These are phyloP conservation scores for Rhynchopsitta pachyrhyncha DNA, from an alignment of 2,113 vertebrate genomes.

Conservation along the genomic window DNA sequence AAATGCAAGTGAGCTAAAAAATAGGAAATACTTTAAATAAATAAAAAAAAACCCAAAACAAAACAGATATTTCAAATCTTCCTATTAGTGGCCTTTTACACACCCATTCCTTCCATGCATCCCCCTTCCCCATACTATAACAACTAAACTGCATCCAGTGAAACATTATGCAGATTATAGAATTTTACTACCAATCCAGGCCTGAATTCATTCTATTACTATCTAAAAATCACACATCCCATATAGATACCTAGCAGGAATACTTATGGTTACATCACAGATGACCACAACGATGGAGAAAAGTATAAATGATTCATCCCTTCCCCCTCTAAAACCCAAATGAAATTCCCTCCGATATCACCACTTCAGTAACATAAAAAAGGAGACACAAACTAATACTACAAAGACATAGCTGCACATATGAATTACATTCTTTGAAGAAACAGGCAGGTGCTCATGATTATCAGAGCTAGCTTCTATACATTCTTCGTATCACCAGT, in stretches of 20 bases:
- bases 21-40: not conserved
- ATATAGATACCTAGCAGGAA: not conserved
- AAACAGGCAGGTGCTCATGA: not conserved
- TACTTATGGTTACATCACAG: not conserved
- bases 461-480: not conserved
- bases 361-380: not conserved
- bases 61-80: not conserved
- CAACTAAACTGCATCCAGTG: not conserved
- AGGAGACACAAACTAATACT: not conserved
- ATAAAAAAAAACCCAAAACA: no score
- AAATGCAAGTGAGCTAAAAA: not conserved
- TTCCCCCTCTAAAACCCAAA: not conserved
- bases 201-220: not conserved
- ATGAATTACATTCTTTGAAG: not conserved
- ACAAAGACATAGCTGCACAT: not conserved
- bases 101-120: not conserved
- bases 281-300: rapidly evolving
- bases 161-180: not conserved
- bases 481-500: not conserved
- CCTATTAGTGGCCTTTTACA: not conserved
- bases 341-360: not conserved
- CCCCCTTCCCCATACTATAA: not conserved
- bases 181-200: not conserved
- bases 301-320: not conserved
- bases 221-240: not conserved